Base-by-base conservation (phyloP, 2,797 vertebrate species). In the Enteromius anoplus region DNA sequence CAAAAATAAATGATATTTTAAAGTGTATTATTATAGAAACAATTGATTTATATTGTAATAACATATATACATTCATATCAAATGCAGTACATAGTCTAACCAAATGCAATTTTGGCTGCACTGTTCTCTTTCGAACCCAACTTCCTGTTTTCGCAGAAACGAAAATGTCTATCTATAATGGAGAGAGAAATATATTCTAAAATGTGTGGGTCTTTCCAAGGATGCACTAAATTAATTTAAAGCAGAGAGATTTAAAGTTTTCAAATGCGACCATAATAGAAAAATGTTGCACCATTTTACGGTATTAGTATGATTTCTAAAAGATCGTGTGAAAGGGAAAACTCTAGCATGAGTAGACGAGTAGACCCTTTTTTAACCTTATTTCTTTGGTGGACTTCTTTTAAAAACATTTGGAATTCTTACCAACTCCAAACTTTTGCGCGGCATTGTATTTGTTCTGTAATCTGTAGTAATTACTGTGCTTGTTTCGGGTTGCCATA, bases 401-500 rank as follows among this genome's bases (percentile, higher is more conserved):
- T n/a, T 5, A 53, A 73, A 55, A 55, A 34, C 32, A 12, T 70
- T 71, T 11, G 3, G 34, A 34, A 53, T 32, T 51, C 17, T 71
- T 71, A 29, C 7, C 15, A 4, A 15, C 11, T 19, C 5, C 29
- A 53, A 53, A 6, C 9, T 51, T 32, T 19, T 34, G 29, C 12
- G 37, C 4, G 5, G 21, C 5, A 37, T 11, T 23, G 5, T 55
- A 37, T 73, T 34, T 78, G 14, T 49, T 66, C 3, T 82, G 14
- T 34, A 12, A 73, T 62, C 11, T 14, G 5, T 37, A 29, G 14
- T 64, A 5, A 40, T 84, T 29, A 42, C 40, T 17, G 14, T 68
- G 11, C 45, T 80, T 58, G 60, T 55, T 5, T 84, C 23, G 64
- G 64, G 29, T 81, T 73, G 15, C 26, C 21, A 58, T 80, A 65